These are phyloP conservation scores for Thunnus maccoyii DNA, from an alignment of 2,113 vertebrate species.

Conservation along the genomic window DNA sequence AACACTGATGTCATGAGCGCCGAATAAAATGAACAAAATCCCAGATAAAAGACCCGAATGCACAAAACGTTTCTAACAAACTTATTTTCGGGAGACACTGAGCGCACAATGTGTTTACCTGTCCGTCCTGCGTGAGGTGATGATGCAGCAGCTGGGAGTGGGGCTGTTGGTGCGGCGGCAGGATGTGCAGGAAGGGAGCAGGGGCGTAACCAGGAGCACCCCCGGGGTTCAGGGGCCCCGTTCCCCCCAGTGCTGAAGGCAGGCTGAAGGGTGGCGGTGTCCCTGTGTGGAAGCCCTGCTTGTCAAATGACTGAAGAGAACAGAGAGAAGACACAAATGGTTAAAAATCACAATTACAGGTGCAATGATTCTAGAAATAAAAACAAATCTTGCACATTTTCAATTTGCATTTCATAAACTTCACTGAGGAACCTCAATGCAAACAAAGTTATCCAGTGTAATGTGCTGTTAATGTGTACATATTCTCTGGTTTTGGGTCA, in stretches of 20 bases:
- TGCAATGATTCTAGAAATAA: neutral
- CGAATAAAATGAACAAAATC: neutral
- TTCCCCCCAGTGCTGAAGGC: slow-evolving; percentile 93
- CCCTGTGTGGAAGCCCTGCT: slow-evolving; percentile 97
- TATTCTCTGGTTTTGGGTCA: neutral
- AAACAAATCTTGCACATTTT: neutral
- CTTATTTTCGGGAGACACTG: too few relatives aligned
- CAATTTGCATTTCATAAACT: neutral
- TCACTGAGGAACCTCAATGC: neutral
- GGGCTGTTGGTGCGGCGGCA: slow-evolving; percentile 96
- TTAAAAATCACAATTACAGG: neutral
- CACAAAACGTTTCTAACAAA: neutral
- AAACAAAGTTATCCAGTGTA: neutral
- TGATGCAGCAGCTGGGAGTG: slow-evolving; percentile 97
- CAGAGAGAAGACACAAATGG: neutral
- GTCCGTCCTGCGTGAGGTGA: slow-evolving; percentile 85
- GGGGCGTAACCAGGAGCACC: slow-evolving; percentile 92
- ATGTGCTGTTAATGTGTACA: neutral
- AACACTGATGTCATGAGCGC: neutral
- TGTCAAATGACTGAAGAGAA: slow-evolving; percentile 90
- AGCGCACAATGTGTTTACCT: slow-evolving; percentile 66
- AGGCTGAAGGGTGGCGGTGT: slow-evolving; percentile 95
- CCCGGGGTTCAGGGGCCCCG: slow-evolving; percentile 92
- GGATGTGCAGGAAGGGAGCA: slow-evolving; percentile 93
- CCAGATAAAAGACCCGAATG: neutral